Evolutionary conservation across 1,140 invertebrate species (phyloP).

Genomic region (Homalodisca vitripennis): DNA sequence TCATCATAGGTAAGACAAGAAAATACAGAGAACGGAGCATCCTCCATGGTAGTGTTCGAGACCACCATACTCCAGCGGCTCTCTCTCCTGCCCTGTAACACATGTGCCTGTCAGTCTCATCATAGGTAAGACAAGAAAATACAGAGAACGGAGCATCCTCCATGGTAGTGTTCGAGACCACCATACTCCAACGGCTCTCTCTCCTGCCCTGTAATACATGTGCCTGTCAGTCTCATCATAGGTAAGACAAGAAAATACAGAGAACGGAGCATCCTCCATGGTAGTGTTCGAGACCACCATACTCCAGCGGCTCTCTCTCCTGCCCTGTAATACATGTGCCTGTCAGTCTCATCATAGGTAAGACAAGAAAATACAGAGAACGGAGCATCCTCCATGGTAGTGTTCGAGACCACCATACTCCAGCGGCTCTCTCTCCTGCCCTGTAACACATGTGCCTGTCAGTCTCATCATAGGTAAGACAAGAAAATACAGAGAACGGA

Average conservation of each 20-base stretch:
- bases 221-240: no score
- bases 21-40: constrained; percentile 68
- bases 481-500: no score
- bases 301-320: constrained; percentile 86
- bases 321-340: constrained; percentile 54
- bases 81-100: constrained; percentile 66
- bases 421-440: constrained; percentile 82
- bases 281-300: constrained; percentile 91
- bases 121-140: no score
- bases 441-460: constrained; percentile 47
- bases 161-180: constrained; percentile 83
- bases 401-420: constrained; percentile 91
- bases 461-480: no score
- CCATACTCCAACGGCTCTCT: constrained; percentile 92
- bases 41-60: constrained; percentile 83
- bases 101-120: no score
- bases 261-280: constrained; percentile 71
- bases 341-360: no score
- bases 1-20: no score
- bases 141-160: constrained; percentile 75
- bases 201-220: constrained; percentile 59
- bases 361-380: no score
- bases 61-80: constrained; percentile 94
- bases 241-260: no score
- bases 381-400: constrained; percentile 78